These are phyloP conservation scores for Pachymerium ferrugineum DNA, from an alignment of 2,888 invertebrate genomes.

Conservation along the genomic window DNA sequence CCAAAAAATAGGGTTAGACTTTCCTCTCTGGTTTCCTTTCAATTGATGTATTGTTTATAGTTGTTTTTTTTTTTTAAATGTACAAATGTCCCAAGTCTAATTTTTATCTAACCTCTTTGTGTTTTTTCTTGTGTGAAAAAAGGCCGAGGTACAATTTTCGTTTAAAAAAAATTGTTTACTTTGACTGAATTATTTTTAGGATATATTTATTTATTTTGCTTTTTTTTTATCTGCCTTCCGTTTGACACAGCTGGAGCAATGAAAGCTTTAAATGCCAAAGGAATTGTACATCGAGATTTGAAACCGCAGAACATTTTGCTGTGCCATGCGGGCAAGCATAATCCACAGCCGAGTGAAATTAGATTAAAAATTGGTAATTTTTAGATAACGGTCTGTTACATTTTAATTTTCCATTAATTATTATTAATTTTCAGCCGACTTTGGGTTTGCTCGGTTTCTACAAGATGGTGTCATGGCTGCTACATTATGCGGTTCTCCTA, in stretches of 20 bases:
- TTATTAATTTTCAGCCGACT: conserved; percentile 68
- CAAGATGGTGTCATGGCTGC: conserved; percentile 99
- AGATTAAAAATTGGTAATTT: conserved; percentile 83
- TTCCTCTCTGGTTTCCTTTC: too few species aligned
- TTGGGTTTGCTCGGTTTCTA: conserved; percentile 97
- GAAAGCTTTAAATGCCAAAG: conserved; percentile 93
- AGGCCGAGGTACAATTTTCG: too few species aligned
- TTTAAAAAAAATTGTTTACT: neutral
- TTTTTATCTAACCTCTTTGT: too few species aligned
- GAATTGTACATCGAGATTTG: conserved; percentile 96
- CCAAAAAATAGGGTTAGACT: too few species aligned
- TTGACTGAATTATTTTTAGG: neutral
- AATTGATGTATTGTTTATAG: too few species aligned
- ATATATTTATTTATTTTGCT: neutral
- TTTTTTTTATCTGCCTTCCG: neutral
- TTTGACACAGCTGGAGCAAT: conserved; percentile 76
- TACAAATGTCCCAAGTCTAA: too few species aligned
- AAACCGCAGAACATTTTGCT: conserved; percentile 99
- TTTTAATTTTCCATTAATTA: neutral
- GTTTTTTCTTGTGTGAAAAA: too few species aligned
- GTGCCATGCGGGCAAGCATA: conserved; percentile 65
- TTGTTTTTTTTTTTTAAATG: neutral
- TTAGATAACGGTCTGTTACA: neutral
- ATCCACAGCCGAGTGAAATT: conserved; percentile 75
- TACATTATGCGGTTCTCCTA: conserved; percentile 97